A percentile compares a stretch with the other conserved stretches of the same genome.
These are phyloP conservation scores for Mus caroli DNA, from an alignment of 2,797 vertebrate genomes.

Conservation along the genomic window DNA sequence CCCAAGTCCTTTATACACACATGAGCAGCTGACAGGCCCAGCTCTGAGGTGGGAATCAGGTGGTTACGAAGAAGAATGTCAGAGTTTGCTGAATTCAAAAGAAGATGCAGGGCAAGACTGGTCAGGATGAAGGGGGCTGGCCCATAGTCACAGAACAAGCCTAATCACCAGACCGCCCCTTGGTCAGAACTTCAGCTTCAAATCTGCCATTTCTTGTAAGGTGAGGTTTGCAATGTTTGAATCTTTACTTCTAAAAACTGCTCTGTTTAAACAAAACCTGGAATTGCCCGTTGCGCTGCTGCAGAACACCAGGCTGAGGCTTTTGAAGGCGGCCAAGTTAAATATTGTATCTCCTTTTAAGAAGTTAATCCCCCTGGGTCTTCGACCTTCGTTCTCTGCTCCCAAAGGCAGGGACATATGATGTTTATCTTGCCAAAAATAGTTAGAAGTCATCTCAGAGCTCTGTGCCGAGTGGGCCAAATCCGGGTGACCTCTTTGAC, in stretches of 20 bases:
- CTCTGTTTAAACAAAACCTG: slow-evolving; percentile 75
- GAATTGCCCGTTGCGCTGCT: slow-evolving; percentile 51
- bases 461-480: slow-evolving; percentile 84
- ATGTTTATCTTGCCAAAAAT: slow-evolving; percentile 88
- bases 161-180: background rate
- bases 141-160: background rate
- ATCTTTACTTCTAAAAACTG: slow-evolving; percentile 63
- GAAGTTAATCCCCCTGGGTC: slow-evolving; percentile 73
- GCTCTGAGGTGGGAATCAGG: background rate
- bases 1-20: background rate
- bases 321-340: slow-evolving; percentile 79
- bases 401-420: slow-evolving; percentile 80
- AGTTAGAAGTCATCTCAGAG: slow-evolving; percentile 87
- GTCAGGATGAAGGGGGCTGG: fast-evolving
- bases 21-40: background rate
- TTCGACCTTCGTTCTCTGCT: slow-evolving; percentile 85
- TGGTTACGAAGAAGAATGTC: background rate
- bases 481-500: slow-evolving; percentile 87
- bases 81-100: background rate
- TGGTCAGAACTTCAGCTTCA: slow-evolving; percentile 21
- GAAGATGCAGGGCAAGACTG: background rate
- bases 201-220: background rate
- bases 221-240: background rate
- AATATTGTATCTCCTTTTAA: slow-evolving; percentile 81
- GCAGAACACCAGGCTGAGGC: background rate